These are phyloP conservation scores for Rhabdornis inornatus DNA, from an alignment of 2,113 vertebrate species.

Conservation along the genomic window DNA sequence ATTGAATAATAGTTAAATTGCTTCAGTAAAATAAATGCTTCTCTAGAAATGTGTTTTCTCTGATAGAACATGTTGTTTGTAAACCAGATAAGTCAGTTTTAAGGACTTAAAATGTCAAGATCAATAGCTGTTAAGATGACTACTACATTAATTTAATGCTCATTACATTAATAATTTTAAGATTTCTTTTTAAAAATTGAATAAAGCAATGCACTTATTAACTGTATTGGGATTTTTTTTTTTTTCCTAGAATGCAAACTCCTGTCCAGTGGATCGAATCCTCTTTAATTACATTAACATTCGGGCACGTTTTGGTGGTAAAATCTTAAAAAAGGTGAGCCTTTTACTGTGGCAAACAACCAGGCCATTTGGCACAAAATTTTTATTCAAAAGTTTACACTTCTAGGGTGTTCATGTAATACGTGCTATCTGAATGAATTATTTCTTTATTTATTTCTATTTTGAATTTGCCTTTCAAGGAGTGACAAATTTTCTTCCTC, in stretches of 20 bases:
- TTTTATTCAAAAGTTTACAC: neutral
- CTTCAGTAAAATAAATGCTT: neutral
- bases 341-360: neutral
- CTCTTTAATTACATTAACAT: slow-evolving; percentile 86
- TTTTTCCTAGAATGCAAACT: slow-evolving; percentile 87
- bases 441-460: neutral
- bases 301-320: slow-evolving; percentile 83
- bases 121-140: neutral
- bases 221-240: neutral
- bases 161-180: neutral
- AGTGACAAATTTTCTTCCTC: neutral
- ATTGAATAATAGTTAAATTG: neutral
- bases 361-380: neutral
- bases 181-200: neutral
- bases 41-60: neutral
- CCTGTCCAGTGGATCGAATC: slow-evolving; percentile 92
- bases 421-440: neutral
- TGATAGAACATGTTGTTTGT: neutral
- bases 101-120: neutral
- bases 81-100: neutral
- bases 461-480: neutral
- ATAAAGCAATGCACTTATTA: neutral
- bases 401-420: neutral
- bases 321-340: slow-evolving; percentile 87
- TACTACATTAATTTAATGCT: neutral